These are phyloP conservation scores for Lasiurus borealis DNA, from an alignment of 2,113 vertebrate genomes.

Conservation along the genomic window DNA sequence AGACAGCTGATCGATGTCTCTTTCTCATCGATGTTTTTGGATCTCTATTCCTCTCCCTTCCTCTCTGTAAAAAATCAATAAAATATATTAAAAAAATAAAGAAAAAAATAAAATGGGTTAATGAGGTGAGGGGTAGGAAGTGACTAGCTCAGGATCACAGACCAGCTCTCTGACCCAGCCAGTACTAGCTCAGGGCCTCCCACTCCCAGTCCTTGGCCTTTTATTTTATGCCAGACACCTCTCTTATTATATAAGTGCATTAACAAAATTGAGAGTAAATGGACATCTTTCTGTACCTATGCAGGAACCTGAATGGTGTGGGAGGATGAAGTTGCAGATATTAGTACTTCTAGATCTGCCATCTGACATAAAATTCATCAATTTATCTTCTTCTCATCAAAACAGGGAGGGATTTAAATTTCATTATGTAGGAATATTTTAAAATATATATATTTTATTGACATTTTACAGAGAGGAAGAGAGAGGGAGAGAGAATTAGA, in stretches of 20 bases:
- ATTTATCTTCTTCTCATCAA: constrained; percentile 31
- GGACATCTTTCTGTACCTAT: neutral
- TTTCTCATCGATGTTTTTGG: too few relatives aligned
- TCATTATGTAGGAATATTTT: constrained; percentile 37
- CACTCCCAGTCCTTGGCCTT: neutral
- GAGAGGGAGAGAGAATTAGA: too few relatives aligned
- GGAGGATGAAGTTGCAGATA: neutral
- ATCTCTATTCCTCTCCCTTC: too few relatives aligned
- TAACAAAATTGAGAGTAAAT: neutral
- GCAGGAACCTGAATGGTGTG: neutral
- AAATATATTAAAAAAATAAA: too few relatives aligned
- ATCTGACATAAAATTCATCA: neutral
- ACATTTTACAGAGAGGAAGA: too few relatives aligned
- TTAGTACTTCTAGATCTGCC: constrained; percentile 23
- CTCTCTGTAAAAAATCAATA: too few relatives aligned
- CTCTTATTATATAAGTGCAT: neutral
- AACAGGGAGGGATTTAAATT: neutral
- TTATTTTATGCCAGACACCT: neutral
- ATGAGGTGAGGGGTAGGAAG: neutral
- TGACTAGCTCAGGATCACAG: neutral
- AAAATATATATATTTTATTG: too few relatives aligned
- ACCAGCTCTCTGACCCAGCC: neutral
- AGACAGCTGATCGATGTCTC: too few relatives aligned
- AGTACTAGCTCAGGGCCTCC: neutral
- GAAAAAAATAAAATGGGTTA: too few relatives aligned